Conservation (phyloP, 2,888 invertebrate genomes). For the Griposia aprilina region DNA sequence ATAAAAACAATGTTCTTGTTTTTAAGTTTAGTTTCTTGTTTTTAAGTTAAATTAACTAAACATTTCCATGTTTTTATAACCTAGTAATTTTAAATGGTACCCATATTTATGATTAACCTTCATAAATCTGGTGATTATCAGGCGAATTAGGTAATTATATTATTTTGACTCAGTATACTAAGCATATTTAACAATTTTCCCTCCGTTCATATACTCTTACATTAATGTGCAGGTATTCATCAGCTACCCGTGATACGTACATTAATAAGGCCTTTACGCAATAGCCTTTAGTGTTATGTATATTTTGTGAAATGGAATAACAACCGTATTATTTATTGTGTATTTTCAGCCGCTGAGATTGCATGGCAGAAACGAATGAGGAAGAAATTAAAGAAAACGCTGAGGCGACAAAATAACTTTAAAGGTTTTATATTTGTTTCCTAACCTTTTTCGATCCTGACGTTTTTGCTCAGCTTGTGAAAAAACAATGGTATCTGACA, state of each 20-base stretch:
- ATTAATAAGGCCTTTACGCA: conserved; percentile 1
- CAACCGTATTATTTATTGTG: neutral
- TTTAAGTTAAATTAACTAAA: too few relatives aligned
- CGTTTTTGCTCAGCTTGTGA: neutral
- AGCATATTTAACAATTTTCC: neutral
- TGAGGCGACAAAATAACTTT: conserved; percentile 81
- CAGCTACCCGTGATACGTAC: neutral
- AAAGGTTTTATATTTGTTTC: conserved; percentile 74
- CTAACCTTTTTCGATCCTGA: neutral
- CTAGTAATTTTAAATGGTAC: neutral
- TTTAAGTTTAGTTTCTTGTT: too few relatives aligned
- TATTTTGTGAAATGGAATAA: conserved; percentile 14
- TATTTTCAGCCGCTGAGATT: conserved; percentile 80
- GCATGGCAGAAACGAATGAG: conserved; percentile 86
- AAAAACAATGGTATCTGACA: conserved; percentile 10
- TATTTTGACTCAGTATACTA: neutral
- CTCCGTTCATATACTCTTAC: neutral
- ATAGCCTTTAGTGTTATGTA: neutral
- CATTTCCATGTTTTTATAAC: neutral
- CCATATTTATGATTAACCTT: neutral
- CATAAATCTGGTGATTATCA: neutral
- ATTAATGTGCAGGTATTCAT: neutral
- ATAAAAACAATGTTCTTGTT: neutral
- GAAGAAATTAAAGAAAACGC: conserved; percentile 82
- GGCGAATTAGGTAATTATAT: neutral